Base-by-base conservation (phyloP, 2,888 invertebrate genomes). In the Galerucella calmariensis region DNA sequence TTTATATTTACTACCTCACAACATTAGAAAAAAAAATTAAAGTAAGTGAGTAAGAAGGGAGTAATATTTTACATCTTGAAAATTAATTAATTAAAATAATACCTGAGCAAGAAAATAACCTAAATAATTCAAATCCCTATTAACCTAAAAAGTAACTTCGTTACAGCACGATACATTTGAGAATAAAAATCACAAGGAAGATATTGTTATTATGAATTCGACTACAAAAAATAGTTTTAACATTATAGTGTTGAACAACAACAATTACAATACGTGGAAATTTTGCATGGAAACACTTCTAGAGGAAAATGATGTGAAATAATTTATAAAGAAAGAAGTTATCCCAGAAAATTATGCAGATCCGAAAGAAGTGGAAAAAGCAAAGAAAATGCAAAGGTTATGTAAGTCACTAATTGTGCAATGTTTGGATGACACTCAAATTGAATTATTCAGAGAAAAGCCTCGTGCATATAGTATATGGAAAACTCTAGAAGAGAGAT, bases 391-490 rank as follows among this genome's bases (percentile, higher is more conserved):
- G 12, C 14, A 1, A 46, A 46, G 46, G 9, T 12, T 46, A 46
- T 46, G 10, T 9, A 48, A 48, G 14, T 48, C 48, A 2, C 12
- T 48, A 48, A 11, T n/a, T 48, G n/a, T 11, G 48, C 35, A 12
- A 35, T 71, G 67, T 35, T 44, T 71, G 8, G 41, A 35, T 24
- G 67, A 77, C 67, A 12, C 48, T 53, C 59, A 77, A 58, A 74
- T 78, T 53, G 63, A 14, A n/a, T 14, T 77, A 16, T 63, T 73
- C 69, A 67, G 69, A 27, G 67, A 77, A 61, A 65, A 61, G 14
- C 75, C 66, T 14, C 2, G 14, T 27, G 75, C 75, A 16, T 73
- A 72, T 53, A n/a, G 16, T 8, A 76, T 77, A 76, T 78, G 77
- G 78, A 73, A 61, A 59, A 59, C 56, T 6, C 41, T 77, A 27